phyloP scores from a whole-genome alignment of 2,113 vertebrate species.

The Pheucticus melanocephalus region DNA sequence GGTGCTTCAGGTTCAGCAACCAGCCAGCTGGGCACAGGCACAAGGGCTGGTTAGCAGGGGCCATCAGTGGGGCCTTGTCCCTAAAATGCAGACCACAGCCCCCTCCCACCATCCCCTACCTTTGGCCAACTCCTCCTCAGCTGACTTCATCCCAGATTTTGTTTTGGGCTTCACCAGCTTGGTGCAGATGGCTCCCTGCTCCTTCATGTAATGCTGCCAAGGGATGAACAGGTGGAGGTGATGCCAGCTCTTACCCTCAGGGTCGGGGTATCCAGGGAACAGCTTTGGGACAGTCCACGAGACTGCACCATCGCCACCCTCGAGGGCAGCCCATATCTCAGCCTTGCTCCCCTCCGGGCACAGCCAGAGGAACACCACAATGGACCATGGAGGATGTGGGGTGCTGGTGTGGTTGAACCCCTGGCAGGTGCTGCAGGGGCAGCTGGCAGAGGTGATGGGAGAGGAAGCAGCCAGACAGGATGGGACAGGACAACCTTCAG shows the following conservation, averaged over 20 bases:
- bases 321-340: rapidly evolving
- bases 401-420: rapidly evolving
- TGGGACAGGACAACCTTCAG: rapidly evolving
- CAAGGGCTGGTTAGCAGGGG: background rate
- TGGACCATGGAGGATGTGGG: rapidly evolving
- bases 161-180: conserved; percentile 84
- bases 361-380: background rate
- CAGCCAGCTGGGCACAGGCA: conserved; percentile 78
- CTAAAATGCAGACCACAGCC: background rate
- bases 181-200: conserved; percentile 85
- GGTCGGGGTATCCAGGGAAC: rapidly evolving
- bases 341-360: rapidly evolving
- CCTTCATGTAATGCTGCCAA: conserved; percentile 84
- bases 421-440: rapidly evolving
- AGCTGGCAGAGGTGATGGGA: rapidly evolving
- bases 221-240: background rate
- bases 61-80: background rate
- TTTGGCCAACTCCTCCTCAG: conserved; percentile 85
- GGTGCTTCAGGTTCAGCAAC: conserved; percentile 83
- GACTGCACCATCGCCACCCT: background rate
- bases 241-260: background rate
- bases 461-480: background rate
- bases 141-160: conserved; percentile 85
- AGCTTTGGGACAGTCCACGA: rapidly evolving
- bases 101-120: conserved; percentile 54